Evolutionary conservation across 2,113 vertebrate species (phyloP).

Genomic region (Pseudopipra pipra): DNA sequence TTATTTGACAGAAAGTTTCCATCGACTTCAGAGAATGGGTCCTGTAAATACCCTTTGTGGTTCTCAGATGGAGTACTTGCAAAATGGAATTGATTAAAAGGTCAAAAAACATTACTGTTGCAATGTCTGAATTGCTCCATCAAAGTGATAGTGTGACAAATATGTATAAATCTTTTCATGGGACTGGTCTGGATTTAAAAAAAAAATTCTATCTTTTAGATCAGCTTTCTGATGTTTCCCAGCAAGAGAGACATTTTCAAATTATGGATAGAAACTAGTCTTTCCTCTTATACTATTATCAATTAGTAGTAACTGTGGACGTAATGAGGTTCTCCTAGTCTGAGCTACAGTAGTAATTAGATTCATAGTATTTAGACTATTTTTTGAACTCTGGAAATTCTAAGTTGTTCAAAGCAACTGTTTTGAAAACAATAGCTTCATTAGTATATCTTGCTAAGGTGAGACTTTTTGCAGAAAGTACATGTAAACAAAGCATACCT

Average conservation of each 20-base stretch:
- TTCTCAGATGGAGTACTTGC: constrained; percentile 6
- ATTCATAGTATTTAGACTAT: not conserved
- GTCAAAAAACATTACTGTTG: constrained; percentile 23
- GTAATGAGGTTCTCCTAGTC: not conserved
- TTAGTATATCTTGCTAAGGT: not conserved
- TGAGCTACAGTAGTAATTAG: not conserved
- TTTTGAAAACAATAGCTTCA: not conserved
- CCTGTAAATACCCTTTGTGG: not conserved
- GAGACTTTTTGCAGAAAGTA: not conserved
- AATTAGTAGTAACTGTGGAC: not conserved
- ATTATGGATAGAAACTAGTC: not conserved
- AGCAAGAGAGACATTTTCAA: not conserved
- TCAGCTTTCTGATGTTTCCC: not conserved
- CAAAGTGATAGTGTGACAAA: constrained; percentile 34
- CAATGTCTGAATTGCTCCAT: constrained; percentile 20
- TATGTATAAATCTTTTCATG: not conserved
- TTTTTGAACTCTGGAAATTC: not conserved
- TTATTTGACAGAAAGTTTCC: constrained; percentile 60
- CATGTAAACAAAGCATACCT: not conserved
- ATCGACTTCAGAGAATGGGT: not conserved
- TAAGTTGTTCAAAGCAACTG: not conserved
- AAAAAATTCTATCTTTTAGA: not conserved
- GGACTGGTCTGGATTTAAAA: not conserved
- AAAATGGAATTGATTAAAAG: constrained; percentile 62
- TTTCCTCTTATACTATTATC: not conserved